Evolutionary conservation across 1,140 invertebrate species (phyloP), one percentile per base, ranked within the genome.

Genomic region (Neodiprion virginianus): DNA sequence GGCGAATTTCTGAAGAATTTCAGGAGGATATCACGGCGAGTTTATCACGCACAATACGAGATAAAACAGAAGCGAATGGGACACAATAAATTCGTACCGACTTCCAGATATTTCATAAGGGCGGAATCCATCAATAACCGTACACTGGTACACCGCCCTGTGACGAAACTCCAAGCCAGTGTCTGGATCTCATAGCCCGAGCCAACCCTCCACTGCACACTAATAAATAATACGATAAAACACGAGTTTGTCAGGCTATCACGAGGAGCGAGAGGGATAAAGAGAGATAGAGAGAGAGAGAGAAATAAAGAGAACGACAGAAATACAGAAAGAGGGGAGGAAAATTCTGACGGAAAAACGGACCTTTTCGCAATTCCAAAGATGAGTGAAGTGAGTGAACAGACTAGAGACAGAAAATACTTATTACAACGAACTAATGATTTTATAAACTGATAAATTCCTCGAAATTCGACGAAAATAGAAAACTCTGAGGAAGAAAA

Each of bases 181-280:
- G 53, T 12, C 4, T 61, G 11, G 11, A 61, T 17, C 53, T 61
- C 53, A 12, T 12, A 61, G 53, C 53, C 53, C 11, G 11, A 61
- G 53, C 53, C 53, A 61, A 61, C 53, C 53, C 53, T n/a, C n/a
- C 11, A 61, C 5, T 61, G n/a, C 53, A 61, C 53, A 61, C 53
- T 61, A 86, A 88, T 88, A 88, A 88, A 88, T 88, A 88, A 88
- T 88, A 81, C 87, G 87, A 88, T 88, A 88, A 88, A 88, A 88
- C 87, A 87, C 85, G 86, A 87, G 84, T 88, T 88, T 87, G 86
- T 85, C 85, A 83, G 83, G 81, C 84, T 83, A 88, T 87, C 86
- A 86, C 81, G 82, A 83, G 80, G 76, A 79, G 76, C 78, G 75
- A 74, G 77, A 73, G 65, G 17, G 17, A 21, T 21, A 21, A 21